phyloP scores from a whole-genome alignment of 2,888 invertebrate genomes.

The Drosophila diplacantha region DNA sequence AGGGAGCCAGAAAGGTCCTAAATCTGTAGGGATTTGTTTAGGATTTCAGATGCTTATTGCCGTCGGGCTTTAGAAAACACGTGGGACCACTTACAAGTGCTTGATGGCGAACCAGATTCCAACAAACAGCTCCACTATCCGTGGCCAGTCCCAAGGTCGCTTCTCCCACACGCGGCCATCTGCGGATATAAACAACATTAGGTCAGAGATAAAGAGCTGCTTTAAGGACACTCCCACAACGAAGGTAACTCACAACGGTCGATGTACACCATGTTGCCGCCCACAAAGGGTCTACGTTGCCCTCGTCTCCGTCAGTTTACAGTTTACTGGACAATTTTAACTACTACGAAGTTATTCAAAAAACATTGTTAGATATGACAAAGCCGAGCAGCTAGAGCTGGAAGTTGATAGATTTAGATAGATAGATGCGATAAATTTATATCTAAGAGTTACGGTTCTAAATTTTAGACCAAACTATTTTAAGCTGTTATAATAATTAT shows the following conservation, averaged over 20 bases:
- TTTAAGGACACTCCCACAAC: no score
- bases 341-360: no score
- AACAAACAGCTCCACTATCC: conserved; percentile 62
- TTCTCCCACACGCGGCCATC: conserved; percentile 71
- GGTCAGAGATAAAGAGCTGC: neutral
- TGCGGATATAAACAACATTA: conserved; percentile 19
- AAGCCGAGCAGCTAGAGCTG: neutral
- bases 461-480: neutral
- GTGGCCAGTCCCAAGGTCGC: conserved; percentile 70
- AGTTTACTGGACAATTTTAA: no score
- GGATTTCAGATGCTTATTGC: no score
- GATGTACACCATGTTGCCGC: conserved; percentile 58
- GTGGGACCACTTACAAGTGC: conserved; percentile 61
- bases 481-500: neutral
- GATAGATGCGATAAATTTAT: neutral
- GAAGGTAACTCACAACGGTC: conserved; percentile 52
- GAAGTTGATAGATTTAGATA: neutral
- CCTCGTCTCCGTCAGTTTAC: neutral
- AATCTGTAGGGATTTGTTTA: conserved; percentile 44
- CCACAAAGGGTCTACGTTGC: conserved; percentile 5
- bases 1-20: conserved; percentile 65
- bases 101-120: conserved; percentile 63
- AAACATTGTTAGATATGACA: conserved; percentile 4
- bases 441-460: no score
- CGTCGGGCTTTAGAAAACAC: neutral